Evolutionary conservation across 1,140 invertebrate species (phyloP), one percentile per base, ranked within the genome.

Genomic region (Zelostemma sp.): DNA sequence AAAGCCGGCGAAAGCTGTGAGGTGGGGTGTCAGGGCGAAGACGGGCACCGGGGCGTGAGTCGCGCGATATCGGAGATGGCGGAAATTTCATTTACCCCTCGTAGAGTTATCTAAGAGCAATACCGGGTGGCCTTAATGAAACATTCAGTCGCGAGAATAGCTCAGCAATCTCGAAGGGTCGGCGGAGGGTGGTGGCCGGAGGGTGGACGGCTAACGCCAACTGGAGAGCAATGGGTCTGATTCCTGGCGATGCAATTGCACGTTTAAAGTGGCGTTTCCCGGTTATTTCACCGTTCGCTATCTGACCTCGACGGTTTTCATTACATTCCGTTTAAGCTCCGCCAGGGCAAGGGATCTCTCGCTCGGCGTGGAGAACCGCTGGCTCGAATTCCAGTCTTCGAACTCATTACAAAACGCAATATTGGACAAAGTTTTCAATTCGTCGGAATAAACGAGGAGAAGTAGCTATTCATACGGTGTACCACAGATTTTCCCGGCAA

Each of bases 81-180:
- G 82, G 80, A 85, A 85, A 85, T 85, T 85, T 85, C 83, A 85
- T 85, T 85, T 85, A 85, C 83, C 82, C 79, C 82, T 84, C 82
- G 82, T 82, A 83, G 84, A 85, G 84, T 85, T 85, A 85, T 85
- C 84, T 85, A 85, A 85, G 83, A 83, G 84, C 83, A 85, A 85
- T 85, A 85, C 83, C 82, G 84, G 84, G 82, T 85, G 80, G 82
- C 81, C 78, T 85, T 85, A 85, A 85, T 85, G 84, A 85, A 85
- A 84, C 84, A 85, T 85, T 85, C 84, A 85, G 81, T 85, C 81
- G 83, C 74, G 81, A 85, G 83, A 85, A 85, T 84, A 85, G 84
- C 80, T 83, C 81, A 85, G 83, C 82, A 85, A 85, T 85, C 83
- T 85, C 81, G 84, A 84, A 84, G 80, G 82, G 81, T 84, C 80